Percentiles rank a stretch among this genome's conserved stretches.
Conservation (phyloP, 2,113 vertebrate genomes). For the Nothobranchius kuhntae region DNA sequence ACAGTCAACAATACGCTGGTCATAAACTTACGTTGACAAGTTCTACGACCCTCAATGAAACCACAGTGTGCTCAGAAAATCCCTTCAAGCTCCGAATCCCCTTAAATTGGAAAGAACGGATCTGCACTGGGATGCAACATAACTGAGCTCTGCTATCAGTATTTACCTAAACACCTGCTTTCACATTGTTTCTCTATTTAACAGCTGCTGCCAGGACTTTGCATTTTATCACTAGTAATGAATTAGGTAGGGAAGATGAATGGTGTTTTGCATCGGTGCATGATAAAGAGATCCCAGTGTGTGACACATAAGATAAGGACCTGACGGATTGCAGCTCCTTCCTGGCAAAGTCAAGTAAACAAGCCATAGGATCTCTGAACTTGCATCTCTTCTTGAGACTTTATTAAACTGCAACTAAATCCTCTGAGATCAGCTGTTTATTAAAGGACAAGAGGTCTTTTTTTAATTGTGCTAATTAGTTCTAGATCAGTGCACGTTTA, state of each 20-base stretch:
- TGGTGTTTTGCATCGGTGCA: constrained; percentile 82
- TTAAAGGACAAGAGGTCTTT: constrained; percentile 11
- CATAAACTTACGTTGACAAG: too few relatives aligned
- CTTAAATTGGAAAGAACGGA: constrained; percentile 22
- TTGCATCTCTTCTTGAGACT: constrained; percentile 38
- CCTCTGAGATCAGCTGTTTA: constrained; percentile 18
- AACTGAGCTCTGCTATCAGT: constrained; percentile 74
- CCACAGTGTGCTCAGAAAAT: constrained; percentile 22
- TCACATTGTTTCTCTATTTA: constrained; percentile 55
- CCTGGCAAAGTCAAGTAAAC: constrained; percentile 75
- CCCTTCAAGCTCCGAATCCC: constrained; percentile 7
- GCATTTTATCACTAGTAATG: constrained; percentile 76
- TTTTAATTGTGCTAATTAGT: constrained; percentile 16
- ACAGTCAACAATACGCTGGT: too few relatives aligned
- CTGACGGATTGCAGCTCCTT: constrained; percentile 75
- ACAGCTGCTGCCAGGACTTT: constrained; percentile 59
- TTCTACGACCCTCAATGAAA: constrained; percentile 2
- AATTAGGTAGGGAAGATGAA: constrained; percentile 78
- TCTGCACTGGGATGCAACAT: constrained; percentile 65
- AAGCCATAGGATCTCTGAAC: constrained; percentile 56
- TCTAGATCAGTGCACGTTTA: constrained; percentile 26
- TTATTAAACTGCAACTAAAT: constrained; percentile 53
- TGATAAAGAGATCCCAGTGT: constrained; percentile 76
- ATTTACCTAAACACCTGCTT: constrained; percentile 76
- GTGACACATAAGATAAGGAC: constrained; percentile 78